Evolutionary conservation across 2,888 invertebrate species (phyloP), one percentile per base, ranked within the genome.

Genomic region (Agrochola circellaris): DNA sequence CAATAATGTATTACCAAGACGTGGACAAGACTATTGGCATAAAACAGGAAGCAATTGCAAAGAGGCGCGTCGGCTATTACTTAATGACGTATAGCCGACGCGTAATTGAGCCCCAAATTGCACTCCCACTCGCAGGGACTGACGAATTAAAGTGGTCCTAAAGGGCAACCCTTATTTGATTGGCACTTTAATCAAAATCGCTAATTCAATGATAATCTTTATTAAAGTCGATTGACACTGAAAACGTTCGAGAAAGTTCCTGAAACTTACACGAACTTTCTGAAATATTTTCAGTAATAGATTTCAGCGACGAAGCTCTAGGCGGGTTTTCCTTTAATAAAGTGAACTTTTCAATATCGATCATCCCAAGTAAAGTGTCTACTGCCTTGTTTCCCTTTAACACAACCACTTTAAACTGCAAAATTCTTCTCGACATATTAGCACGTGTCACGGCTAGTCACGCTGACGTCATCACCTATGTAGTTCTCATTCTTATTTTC

Each of bases 401-500:
- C 56, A 51, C 23, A 42, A 30, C 17, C 13, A 20, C 54, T 64
- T 61, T 17, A 11, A 17, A 26, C 4, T 30, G n/a, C 56, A 23
- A 75, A 34, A 66, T 64, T 72, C 26, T 23, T 68, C 51, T 45
- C 45, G 20, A 26, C 15, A 30, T 26, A 73, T 78, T 68, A 79
- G 73, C 84, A 66, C 70, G 70, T 54, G 66, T 42, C 65, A 60
- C 58, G 15, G 34, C 11, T 23, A 54, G n/a, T 74, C 61, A 64
- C 62, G 45, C 48, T 48, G 58, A 45, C 82, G 81, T 84, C 77
- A 20, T 51, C 51, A 48, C 20, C 48, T 48, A 73, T 68, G 17
- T n/a, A 45, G 56, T 66, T 73, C 74, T 72, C 66, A 65, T 84
- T 84, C 23, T 60, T 77, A 86, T 84, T 87, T 87, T 65, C 61